Conservation (phyloP, 1,140 invertebrate species). For the Zophobas atratus region DNA sequence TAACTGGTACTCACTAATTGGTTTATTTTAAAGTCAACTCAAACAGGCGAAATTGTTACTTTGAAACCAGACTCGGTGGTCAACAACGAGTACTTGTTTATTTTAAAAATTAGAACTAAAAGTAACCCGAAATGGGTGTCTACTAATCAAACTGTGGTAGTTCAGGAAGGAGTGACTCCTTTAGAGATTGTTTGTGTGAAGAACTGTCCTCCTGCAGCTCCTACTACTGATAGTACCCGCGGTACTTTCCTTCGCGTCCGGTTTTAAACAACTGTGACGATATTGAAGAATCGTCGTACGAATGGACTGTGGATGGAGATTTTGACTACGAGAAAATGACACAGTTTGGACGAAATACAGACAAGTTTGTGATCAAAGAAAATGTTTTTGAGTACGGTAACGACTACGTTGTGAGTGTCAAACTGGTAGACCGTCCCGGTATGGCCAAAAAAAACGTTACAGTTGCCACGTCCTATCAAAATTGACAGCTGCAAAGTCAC, state of each 20-base stretch:
- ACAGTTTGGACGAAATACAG: constrained; percentile 6
- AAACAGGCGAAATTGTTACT: no score
- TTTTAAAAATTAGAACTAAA: no score
- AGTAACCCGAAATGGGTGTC: no score
- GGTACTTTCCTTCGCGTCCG: not conserved
- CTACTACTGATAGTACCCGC: not conserved
- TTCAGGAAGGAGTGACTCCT: no score
- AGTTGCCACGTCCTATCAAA: not conserved
- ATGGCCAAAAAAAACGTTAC: not conserved
- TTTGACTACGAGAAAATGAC: constrained; percentile 4
- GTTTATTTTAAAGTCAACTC: no score
- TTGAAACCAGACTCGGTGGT: no score
- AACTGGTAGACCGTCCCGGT: not conserved
- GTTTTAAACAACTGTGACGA: constrained; percentile 6
- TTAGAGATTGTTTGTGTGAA: constrained; percentile 7
- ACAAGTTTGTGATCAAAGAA: constrained; percentile 12
- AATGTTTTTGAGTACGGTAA: not conserved
- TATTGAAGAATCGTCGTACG: constrained; percentile 10
- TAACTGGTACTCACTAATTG: no score
- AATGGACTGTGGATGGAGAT: constrained; percentile 4
- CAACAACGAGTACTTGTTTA: no score
- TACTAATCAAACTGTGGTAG: no score
- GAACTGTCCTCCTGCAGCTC: constrained; percentile 9
- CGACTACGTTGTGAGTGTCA: constrained; percentile 8
- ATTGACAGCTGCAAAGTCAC: constrained; percentile 9